These are phyloP conservation scores for Augiades crinisus DNA, from an alignment of 2,888 invertebrate species.

Conservation along the genomic window DNA sequence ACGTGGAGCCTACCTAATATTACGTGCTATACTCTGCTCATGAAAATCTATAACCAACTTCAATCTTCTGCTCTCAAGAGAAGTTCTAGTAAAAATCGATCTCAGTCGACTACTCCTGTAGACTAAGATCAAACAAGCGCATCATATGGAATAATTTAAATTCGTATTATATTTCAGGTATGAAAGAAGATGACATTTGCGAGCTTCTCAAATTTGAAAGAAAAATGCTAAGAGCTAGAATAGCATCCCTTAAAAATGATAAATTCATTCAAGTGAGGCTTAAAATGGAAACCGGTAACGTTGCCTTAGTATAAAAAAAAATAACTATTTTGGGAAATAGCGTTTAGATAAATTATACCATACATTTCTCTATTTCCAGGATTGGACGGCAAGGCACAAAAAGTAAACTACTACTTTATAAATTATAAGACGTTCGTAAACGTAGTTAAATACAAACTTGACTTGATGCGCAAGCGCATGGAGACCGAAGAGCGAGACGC, in stretches of 20 bases:
- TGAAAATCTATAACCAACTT: too few species aligned
- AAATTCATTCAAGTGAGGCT: slow-evolving; percentile 96
- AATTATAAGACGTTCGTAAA: slow-evolving; percentile 99
- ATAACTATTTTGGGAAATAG: too few species aligned
- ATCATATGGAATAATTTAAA: too few species aligned
- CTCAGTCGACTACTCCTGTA: too few species aligned
- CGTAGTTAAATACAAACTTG: slow-evolving; percentile 98
- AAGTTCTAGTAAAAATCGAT: too few species aligned
- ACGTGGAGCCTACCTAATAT: too few species aligned
- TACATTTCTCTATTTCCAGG: slow-evolving; percentile 46
- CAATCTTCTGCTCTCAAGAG: too few species aligned
- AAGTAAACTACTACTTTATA: slow-evolving; percentile 98
- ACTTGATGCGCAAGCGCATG: slow-evolving; percentile 96
- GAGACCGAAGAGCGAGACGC: slow-evolving; percentile 97
- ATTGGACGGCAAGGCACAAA: slow-evolving; percentile 95
- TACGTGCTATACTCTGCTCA: too few species aligned
- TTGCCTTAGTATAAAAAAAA: too few species aligned
- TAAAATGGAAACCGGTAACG: slow-evolving; percentile 94
- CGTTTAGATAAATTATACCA: too few species aligned
- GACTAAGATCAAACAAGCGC: too few species aligned
- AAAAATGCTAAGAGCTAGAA: slow-evolving; percentile 94
- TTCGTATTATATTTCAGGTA: slow-evolving; percentile 80
- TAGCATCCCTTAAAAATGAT: slow-evolving; percentile 93
- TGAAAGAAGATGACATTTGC: slow-evolving; percentile 95
- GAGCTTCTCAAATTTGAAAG: slow-evolving; percentile 96